Percentiles rank a stretch among this genome's conserved stretches.
Conservation (phyloP, 2,888 invertebrate genomes). For the Epistrophe eligans region DNA sequence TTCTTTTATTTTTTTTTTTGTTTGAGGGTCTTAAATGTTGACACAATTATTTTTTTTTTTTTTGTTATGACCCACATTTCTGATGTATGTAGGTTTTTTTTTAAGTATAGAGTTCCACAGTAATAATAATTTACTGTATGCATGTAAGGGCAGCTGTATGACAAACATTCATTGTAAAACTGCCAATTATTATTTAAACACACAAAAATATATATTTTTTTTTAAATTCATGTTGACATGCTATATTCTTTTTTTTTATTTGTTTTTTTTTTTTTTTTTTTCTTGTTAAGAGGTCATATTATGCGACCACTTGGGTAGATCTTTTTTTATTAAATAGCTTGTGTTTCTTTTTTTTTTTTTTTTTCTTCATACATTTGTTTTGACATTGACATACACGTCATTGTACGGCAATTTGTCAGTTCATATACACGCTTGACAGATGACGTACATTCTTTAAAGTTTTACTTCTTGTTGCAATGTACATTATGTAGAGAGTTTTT, state of each 20-base stretch:
- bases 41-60: conserved; percentile 44
- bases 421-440: conserved; percentile 37
- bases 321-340: conserved; percentile 15
- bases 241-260: not conserved
- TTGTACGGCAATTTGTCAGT: conserved; percentile 42
- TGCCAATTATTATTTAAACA: conserved; percentile 37
- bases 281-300: conserved; percentile 27
- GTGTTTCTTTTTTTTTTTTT: conserved; percentile 2
- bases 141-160: conserved; percentile 28
- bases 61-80: conserved; percentile 60
- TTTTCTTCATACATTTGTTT: conserved; percentile 29
- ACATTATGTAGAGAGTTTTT: not conserved
- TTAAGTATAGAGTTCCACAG: conserved; percentile 21
- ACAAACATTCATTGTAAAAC: conserved; percentile 19
- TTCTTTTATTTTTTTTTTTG: conserved; percentile 9
- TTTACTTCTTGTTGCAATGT: not conserved
- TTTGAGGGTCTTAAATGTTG: conserved; percentile 32
- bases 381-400: conserved; percentile 57
- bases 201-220: not conserved
- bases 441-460: conserved; percentile 21
- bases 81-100: not conserved
- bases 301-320: not conserved
- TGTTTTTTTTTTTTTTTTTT: not conserved
- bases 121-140: conserved; percentile 27
- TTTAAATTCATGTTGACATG: conserved; percentile 59